Conservation (phyloP, 2,113 vertebrate genomes). For the Perca fluviatilis region DNA sequence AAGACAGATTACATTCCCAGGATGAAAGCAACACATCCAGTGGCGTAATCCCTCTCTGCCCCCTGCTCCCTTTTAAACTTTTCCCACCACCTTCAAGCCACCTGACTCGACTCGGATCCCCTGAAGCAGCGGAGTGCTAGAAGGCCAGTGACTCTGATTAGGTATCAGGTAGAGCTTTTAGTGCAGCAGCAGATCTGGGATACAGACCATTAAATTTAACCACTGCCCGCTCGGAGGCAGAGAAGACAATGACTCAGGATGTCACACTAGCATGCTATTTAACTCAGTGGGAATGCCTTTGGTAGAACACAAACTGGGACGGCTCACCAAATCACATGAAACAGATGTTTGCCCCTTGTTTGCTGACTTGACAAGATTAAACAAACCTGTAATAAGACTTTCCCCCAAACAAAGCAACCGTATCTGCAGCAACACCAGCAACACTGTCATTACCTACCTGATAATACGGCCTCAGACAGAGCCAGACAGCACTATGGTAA, state of each 20-base stretch:
- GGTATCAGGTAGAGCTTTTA: conserved; percentile 75
- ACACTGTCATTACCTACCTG: conserved; percentile 58
- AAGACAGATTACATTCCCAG: conserved; percentile 80
- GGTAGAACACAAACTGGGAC: conserved; percentile 64
- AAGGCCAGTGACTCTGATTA: conserved; percentile 63
- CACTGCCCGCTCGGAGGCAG: conserved; percentile 76
- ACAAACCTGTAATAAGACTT: conserved; percentile 67
- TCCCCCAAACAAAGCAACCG: conserved; percentile 50
- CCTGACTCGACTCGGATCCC: conserved; percentile 31
- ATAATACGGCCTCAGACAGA: conserved; percentile 37
- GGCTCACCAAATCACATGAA: conserved; percentile 75
- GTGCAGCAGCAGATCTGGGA: conserved; percentile 69
- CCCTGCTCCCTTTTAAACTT: conserved; percentile 56
- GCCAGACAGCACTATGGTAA: conserved; percentile 15
- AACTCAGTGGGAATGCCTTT: conserved; percentile 70
- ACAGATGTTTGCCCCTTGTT: conserved; percentile 70
- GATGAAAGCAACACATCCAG: conserved; percentile 81
- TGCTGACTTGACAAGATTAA: conserved; percentile 73
- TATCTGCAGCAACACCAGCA: conserved; percentile 50
- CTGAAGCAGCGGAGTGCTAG: conserved; percentile 35
- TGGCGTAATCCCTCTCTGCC: conserved; percentile 68
- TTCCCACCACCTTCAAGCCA: conserved; percentile 40
- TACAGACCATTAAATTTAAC: conserved; percentile 83
- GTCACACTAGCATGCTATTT: conserved; percentile 78
- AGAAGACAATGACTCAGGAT: conserved; percentile 83